Evolutionary conservation across 2,888 invertebrate genomes (phyloP).

Genomic region (Ormyrus thymus): DNA sequence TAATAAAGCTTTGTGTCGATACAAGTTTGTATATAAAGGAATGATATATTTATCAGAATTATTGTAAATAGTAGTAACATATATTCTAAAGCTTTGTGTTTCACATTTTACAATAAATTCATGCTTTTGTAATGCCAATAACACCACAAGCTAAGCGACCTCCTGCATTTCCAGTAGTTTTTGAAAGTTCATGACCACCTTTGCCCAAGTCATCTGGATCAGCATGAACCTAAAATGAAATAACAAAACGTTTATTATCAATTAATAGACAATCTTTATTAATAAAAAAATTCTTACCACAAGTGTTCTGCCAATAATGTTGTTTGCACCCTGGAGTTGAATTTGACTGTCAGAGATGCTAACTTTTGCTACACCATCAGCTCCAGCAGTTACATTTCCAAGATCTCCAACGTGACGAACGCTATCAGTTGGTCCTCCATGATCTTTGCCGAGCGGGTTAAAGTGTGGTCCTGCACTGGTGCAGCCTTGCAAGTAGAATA

Average conservation of each 20-base stretch:
- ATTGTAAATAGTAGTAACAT: slow-evolving; percentile 34
- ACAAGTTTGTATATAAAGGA: slow-evolving; percentile 38
- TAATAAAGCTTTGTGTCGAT: slow-evolving; percentile 22
- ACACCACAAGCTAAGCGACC: slow-evolving; percentile 92
- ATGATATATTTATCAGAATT: slow-evolving; percentile 43
- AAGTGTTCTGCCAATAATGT: slow-evolving; percentile 88
- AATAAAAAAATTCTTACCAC: slow-evolving; percentile 76
- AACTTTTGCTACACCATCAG: slow-evolving; percentile 81
- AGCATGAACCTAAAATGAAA: slow-evolving; percentile 81
- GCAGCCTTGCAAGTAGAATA: slow-evolving; percentile 76
- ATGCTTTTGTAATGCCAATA: slow-evolving; percentile 82
- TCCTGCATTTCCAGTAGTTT: slow-evolving; percentile 96
- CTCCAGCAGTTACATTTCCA: slow-evolving; percentile 85
- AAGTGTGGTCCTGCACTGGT: slow-evolving; percentile 96
- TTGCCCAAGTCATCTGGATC: slow-evolving; percentile 95
- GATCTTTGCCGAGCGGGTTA: slow-evolving; percentile 88
- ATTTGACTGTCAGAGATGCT: slow-evolving; percentile 80
- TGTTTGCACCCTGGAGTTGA: slow-evolving; percentile 83
- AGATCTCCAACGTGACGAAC: slow-evolving; percentile 93
- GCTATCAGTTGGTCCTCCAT: slow-evolving; percentile 86
- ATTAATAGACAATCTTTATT: background rate
- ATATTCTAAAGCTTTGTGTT: slow-evolving; percentile 24
- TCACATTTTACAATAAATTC: slow-evolving; percentile 52
- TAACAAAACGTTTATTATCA: slow-evolving; percentile 15
- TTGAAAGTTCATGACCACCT: slow-evolving; percentile 94